phyloP scores from a whole-genome alignment of 2,113 vertebrate species.

The Hystrix brachyura region DNA sequence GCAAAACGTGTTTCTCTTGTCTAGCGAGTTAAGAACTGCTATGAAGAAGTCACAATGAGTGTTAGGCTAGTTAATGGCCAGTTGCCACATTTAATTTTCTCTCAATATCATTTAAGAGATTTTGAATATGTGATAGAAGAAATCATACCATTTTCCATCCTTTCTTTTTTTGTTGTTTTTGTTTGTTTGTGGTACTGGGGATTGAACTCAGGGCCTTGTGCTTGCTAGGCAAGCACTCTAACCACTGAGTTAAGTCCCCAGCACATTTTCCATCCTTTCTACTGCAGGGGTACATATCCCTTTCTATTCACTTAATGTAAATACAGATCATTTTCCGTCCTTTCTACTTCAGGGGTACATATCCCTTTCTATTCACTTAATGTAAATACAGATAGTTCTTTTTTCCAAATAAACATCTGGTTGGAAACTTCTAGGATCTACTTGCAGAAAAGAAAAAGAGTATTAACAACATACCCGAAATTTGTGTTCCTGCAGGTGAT shows the following conservation, averaged over 20 bases:
- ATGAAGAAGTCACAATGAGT: not conserved
- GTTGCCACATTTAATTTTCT: not conserved
- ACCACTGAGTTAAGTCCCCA: too few species aligned
- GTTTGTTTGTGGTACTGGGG: too few species aligned
- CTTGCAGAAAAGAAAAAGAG: not conserved
- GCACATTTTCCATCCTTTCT: not conserved
- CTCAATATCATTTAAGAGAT: not conserved
- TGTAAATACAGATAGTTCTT: not conserved
- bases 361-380: conserved; percentile 19
- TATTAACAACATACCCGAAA: not conserved
- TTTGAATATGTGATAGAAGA: conserved; percentile 22
- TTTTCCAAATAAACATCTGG: conserved; percentile 15
- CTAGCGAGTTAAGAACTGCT: not conserved
- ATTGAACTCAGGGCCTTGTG: too few species aligned
- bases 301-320: conserved; percentile 20
- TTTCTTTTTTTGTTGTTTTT: not conserved
- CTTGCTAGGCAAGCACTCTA: too few species aligned
- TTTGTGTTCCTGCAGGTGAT: not conserved
- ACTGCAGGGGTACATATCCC: not conserved
- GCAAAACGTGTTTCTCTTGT: not conserved
- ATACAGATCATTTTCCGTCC: not conserved
- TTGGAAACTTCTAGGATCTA: not conserved
- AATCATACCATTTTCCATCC: not conserved
- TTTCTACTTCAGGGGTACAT: not conserved
- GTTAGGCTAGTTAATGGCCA: not conserved